These are phyloP conservation scores for Aporophyla lueneburgensis DNA, from an alignment of 2,888 invertebrate genomes.

Conservation along the genomic window DNA sequence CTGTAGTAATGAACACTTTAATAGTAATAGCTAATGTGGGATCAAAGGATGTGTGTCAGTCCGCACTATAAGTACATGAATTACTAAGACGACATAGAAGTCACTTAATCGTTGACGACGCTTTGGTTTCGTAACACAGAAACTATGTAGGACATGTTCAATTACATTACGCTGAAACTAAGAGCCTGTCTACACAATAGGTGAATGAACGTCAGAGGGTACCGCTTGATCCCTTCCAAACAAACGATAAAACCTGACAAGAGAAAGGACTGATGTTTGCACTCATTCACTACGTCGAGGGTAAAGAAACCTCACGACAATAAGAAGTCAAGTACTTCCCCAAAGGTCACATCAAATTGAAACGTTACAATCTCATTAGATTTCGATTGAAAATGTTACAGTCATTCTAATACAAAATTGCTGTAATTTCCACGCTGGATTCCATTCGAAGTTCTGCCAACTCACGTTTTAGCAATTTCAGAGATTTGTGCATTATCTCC, in stretches of 20 bases:
- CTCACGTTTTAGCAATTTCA: conserved; percentile 34
- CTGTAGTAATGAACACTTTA: conserved; percentile 24
- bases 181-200: conserved; percentile 23
- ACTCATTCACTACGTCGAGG: conserved; percentile 17
- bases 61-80: conserved; percentile 20
- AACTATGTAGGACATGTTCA: conserved; percentile 16
- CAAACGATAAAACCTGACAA: conserved; percentile 32
- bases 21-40: conserved; percentile 24
- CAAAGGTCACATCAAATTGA: conserved; percentile 31
- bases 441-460: conserved; percentile 33
- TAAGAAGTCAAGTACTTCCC: conserved; percentile 40
- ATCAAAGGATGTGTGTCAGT: conserved; percentile 36
- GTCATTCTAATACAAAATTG: conserved; percentile 24
- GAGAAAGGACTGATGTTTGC: conserved; percentile 43
- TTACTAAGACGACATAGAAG: conserved; percentile 4
- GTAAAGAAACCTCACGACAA: conserved; percentile 17
- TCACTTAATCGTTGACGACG: background rate
- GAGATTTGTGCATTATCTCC: conserved; percentile 27
- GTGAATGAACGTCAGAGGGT: conserved; percentile 20
- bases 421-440: conserved; percentile 23
- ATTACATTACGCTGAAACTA: conserved; percentile 27
- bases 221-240: conserved; percentile 48
- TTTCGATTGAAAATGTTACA: conserved; percentile 32
- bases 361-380: conserved; percentile 21
- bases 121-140: conserved; percentile 5